Evolutionary conservation across 2,113 vertebrate genomes (phyloP), one percentile per base, ranked within the genome.

Genomic region (Motacilla alba): DNA sequence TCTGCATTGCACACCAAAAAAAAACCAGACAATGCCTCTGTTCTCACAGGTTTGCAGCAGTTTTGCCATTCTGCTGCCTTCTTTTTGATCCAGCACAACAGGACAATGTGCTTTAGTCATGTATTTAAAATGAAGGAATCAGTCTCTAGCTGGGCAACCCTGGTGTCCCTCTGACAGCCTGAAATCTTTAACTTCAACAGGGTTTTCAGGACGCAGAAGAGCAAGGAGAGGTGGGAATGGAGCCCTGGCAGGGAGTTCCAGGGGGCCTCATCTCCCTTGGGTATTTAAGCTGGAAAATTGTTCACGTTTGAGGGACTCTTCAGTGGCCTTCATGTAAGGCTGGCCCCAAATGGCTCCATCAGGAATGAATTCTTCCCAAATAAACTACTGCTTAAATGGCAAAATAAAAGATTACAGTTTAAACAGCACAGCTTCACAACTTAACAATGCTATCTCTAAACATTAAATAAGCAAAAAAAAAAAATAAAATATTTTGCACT

Each of bases 1-100:
- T 77, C 92, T 77, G 86, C 87, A 63, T 3, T 91, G 73, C 81
- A 66, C 46, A 47, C 18, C 47, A 89, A 56, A 88, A 56, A 88
- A 35, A 80, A 64, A 49, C 26, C 85, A 68, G 53, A 41, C 46
- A 85, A 15, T 18, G 9, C 3, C 0, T 27, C 37, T 70, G 20
- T 46, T 56, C 59, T 41, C 58, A 16, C 12, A 31, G 72, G 4
- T 9, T 49, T 46, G 35, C 16, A 8, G 46, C 49, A 62, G 33
- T 31, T 91, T 66, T 73, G 47, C 68, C 73, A 26, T 56, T 46
- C 83, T 81, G 55, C 64, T 90, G 68, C 39, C 59, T 74, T 70
- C 23, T 41, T 60, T 9, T 62, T 13, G 17, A 67, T 64, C 44
- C 49, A 14, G 39, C 43, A 64, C 33, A 59, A 59, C 41, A 41